Evolutionary conservation across 2,888 invertebrate species (phyloP).

Genomic region (Aplocera efformata): DNA sequence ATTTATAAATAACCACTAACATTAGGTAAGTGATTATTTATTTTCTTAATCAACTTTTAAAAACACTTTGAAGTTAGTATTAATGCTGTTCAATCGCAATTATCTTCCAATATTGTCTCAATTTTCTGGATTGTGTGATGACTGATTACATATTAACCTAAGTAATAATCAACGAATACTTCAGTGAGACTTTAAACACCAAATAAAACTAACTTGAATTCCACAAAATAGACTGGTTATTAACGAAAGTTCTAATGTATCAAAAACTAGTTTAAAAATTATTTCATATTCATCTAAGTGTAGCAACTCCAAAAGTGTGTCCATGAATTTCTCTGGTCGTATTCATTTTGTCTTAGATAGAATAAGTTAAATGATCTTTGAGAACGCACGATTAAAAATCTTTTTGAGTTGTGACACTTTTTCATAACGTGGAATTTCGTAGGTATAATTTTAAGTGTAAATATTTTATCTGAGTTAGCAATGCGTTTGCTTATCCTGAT

Average conservation of each 20-base stretch:
- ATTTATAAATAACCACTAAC: no score
- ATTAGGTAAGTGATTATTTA: no score
- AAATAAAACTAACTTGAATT: conserved; percentile 10
- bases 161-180: conserved; percentile 7
- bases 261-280: no score
- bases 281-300: neutral
- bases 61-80: no score
- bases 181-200: conserved; percentile 28
- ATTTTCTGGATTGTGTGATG: no score
- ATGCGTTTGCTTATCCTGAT: conserved; percentile 26
- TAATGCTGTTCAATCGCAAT: no score
- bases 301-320: neutral
- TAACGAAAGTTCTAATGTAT: conserved; percentile 3
- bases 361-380: neutral
- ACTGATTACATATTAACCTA: no score
- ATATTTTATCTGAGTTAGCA: conserved; percentile 29
- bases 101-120: no score
- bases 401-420: conserved; percentile 1
- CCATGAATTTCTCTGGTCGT: no score
- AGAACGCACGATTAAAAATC: no score
- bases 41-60: no score
- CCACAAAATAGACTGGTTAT: conserved; percentile 7
- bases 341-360: neutral
- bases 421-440: neutral
- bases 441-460: conserved; percentile 31